These are phyloP conservation scores for Drosophila diplacantha DNA, from an alignment of 2,888 invertebrate species.

Conservation along the genomic window DNA sequence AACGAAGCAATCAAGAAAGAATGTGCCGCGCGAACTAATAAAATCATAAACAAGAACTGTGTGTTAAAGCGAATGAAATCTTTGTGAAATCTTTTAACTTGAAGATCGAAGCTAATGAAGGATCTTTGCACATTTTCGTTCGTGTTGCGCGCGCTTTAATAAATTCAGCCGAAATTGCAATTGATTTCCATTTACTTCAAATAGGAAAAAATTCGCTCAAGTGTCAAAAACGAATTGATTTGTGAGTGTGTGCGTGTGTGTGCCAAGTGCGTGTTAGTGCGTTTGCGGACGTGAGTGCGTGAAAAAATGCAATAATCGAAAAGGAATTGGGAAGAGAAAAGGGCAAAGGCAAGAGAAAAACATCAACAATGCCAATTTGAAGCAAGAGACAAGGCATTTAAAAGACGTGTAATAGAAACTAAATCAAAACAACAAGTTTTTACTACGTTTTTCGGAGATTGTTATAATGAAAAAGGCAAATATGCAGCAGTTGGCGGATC, in stretches of 20 bases:
- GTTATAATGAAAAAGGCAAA: constrained; percentile 36
- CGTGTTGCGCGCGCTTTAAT: constrained; percentile 17
- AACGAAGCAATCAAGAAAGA: not conserved
- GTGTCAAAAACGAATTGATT: constrained; percentile 24
- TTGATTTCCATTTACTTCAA: constrained; percentile 31
- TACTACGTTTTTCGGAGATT: not conserved
- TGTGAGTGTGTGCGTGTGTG: constrained; percentile 14
- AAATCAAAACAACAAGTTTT: constrained; percentile 6
- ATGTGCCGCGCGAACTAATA: not conserved
- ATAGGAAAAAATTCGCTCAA: constrained; percentile 13
- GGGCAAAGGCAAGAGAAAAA: constrained; percentile 34
- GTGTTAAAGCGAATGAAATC: not conserved
- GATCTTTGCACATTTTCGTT: constrained; percentile 9
- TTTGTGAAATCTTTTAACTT: not conserved
- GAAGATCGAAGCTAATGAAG: not conserved
- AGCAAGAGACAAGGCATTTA: not conserved
- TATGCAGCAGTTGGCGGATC: constrained; percentile 52
- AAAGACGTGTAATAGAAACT: constrained; percentile 2
- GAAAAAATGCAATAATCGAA: constrained; percentile 59
- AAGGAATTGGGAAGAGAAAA: constrained; percentile 15
- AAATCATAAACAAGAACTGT: not conserved
- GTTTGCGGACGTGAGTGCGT: constrained; percentile 42
- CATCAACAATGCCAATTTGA: constrained; percentile 50
- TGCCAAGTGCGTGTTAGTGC: constrained; percentile 16
- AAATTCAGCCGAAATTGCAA: constrained; percentile 14